phyloP scores from a whole-genome alignment of 2,888 invertebrate genomes.

The Chirona hameri region DNA sequence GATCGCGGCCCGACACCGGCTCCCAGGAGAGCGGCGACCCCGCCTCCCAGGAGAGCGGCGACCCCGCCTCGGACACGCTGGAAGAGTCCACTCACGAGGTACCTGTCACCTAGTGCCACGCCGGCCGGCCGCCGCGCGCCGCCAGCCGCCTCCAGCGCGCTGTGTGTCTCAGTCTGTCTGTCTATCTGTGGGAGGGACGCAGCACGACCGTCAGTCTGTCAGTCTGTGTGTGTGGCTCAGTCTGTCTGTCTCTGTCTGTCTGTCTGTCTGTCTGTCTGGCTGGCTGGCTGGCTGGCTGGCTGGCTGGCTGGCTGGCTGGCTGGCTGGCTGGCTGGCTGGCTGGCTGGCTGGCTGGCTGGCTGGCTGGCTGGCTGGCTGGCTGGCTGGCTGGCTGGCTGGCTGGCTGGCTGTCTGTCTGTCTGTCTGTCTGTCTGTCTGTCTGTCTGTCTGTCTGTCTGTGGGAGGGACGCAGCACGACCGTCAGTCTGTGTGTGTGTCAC shows the following conservation, averaged over 20 bases:
- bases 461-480: background rate
- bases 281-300: too few relatives aligned
- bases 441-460: background rate
- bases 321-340: too few relatives aligned
- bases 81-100: conserved; percentile 13
- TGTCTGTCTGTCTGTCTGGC: too few relatives aligned
- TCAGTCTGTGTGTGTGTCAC: too few relatives aligned
- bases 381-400: too few relatives aligned
- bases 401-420: too few relatives aligned
- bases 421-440: too few relatives aligned
- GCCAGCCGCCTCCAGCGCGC: background rate
- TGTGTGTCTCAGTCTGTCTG: background rate
- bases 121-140: background rate
- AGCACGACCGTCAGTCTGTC: background rate
- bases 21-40: background rate
- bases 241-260: too few relatives aligned
- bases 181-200: background rate
- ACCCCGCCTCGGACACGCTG: background rate
- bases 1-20: background rate
- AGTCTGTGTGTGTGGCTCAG: background rate
- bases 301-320: too few relatives aligned
- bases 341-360: too few relatives aligned
- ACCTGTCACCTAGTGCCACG: background rate
- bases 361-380: too few relatives aligned
- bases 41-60: background rate